Base-by-base conservation (phyloP, 2,888 invertebrate genomes). In the Dynastes maya region DNA sequence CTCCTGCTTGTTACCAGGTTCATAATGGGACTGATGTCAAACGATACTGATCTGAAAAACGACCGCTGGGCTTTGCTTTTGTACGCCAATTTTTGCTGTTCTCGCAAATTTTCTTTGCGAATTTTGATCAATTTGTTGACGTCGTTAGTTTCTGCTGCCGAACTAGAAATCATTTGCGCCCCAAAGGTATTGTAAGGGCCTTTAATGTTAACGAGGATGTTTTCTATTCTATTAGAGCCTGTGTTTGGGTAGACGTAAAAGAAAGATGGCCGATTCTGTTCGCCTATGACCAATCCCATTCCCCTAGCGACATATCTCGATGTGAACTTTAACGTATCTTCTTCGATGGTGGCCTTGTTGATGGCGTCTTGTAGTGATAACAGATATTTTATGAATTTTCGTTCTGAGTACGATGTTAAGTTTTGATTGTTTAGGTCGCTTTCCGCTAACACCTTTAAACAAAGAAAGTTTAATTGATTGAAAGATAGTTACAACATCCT, bases 261-360 rank as follows among this genome's bases (percentile, higher is more conserved):
- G 68, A 88, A 86, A 75, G 91, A 89, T 86, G 90, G 90, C 80
- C 90, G 90, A 78, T 91, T 89, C 70, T 91, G 88, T 86, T 92
- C 91, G 37, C 92, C 91, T 51, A 91, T 91, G 51, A 90, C 88
- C 27, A 93, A 86, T 0, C 93, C 93, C 86, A 92, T 91, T 9
- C 93, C 93, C 85, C 91, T 89, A 0, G 91, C 92, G 2, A 92
- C 89, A 83, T 92, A 92, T 82, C 91, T 90, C 2, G 90, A 87
- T 8, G 90, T 90, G 80, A 88, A 89, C 79, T 82, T 85, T 32
- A 80, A 68, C 4, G 80, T 78, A 2, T 77, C 61, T 8, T 83
- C 81, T 32, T 82, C 84, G 29, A 79, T 82, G 16, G 84, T 80
- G 51, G 84, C 79, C 77, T 83, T 85, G 51, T 81, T 83, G 22